A percentile compares a stretch with the other conserved stretches of the same genome.
Conservation (phyloP, 1,140 invertebrate species). For the Cepaea nemoralis region DNA sequence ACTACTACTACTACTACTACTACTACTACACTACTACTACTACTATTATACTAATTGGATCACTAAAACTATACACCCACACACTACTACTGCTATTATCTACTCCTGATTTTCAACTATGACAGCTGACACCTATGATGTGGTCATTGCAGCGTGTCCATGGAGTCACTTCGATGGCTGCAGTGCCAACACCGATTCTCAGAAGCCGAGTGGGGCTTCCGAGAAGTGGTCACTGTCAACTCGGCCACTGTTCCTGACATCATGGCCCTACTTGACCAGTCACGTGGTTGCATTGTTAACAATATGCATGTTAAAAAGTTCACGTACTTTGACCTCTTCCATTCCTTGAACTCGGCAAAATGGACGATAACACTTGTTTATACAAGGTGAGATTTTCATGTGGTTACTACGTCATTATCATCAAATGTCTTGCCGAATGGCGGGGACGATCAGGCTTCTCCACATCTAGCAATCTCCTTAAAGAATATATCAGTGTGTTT, state of each 20-base stretch:
- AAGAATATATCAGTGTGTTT: no score
- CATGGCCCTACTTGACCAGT: conserved; percentile 56
- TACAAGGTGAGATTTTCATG: conserved; percentile 51
- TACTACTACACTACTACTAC: no score
- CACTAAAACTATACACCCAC: no score
- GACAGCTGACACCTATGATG: no score
- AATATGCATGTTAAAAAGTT: conserved; percentile 61
- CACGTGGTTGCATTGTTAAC: conserved; percentile 56
- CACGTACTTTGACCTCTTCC: conserved; percentile 59
- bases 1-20: no score
- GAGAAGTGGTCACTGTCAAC: conserved; percentile 63
- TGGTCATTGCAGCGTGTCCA: conserved; percentile 56
- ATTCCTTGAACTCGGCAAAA: conserved; percentile 49
- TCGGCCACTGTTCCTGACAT: conserved; percentile 53
- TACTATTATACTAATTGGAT: no score
- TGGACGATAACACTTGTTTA: conserved; percentile 55
- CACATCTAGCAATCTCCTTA: no score
- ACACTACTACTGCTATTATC: no score
- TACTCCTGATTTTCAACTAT: no score
- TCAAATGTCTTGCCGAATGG: no score
- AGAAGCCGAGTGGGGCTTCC: conserved; percentile 53
- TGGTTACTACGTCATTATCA: no score
- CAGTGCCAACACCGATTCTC: conserved; percentile 58
- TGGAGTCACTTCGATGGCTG: conserved; percentile 64
- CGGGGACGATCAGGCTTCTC: no score